Percentiles rank a stretch among this genome's conserved stretches.
Evolutionary conservation across 92 coral and sea anemone genomes (phyloP).

Genomic region (Umimayanthus chanpuru): DNA sequence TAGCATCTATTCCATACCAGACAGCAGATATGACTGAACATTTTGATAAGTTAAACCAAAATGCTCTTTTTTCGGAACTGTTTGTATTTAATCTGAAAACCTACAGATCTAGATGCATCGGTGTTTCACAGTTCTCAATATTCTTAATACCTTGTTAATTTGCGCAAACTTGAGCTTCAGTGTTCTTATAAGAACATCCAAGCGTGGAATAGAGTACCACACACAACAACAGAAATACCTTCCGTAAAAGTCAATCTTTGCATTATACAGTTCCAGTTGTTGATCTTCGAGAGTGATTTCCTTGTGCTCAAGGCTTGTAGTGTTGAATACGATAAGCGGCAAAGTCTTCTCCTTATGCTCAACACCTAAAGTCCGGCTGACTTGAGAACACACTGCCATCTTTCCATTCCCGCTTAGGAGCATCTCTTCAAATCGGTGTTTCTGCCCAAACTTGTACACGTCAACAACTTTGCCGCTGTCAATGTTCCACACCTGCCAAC

Average conservation of each 20-base stretch:
- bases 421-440: slow-evolving; percentile 83
- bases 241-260: slow-evolving; percentile 71
- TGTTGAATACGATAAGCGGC: slow-evolving; percentile 61
- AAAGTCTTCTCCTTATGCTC: slow-evolving; percentile 67
- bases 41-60: no score
- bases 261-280: slow-evolving; percentile 61
- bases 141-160: no score
- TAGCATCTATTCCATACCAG: no score
- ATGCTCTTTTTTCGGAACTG: no score
- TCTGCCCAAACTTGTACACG: slow-evolving; percentile 77
- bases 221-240: slow-evolving; percentile 22
- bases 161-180: no score
- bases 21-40: no score
- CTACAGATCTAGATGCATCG: no score
- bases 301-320: slow-evolving; percentile 62
- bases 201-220: no score
- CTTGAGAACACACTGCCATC: slow-evolving; percentile 74
- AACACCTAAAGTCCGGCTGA: slow-evolving; percentile 39
- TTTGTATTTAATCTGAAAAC: no score
- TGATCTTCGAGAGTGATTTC: slow-evolving; percentile 44
- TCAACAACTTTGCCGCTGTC: slow-evolving; percentile 78
- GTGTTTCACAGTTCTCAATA: no score
- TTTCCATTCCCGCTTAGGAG: slow-evolving; percentile 75
- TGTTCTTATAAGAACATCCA: no score
- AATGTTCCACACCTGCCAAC: slow-evolving; percentile 74